Evolutionary conservation across 2,113 vertebrate genomes (phyloP).

Genomic region (Uria aalge): DNA sequence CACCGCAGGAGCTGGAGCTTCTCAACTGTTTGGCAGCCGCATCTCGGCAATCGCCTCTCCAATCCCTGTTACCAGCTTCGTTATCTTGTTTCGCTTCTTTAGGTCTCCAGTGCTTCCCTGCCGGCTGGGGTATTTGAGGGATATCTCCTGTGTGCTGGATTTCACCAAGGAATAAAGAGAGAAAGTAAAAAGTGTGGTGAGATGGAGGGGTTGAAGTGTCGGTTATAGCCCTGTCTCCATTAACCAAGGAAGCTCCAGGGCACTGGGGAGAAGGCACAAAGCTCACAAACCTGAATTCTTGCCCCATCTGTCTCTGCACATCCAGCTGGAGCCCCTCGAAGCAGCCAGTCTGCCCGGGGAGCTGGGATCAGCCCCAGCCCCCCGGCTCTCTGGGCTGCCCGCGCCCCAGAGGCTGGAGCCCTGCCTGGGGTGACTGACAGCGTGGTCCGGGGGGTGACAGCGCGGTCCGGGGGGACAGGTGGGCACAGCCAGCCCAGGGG

Average conservation of each 20-base stretch:
- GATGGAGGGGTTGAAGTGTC: background rate
- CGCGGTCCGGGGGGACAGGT: background rate
- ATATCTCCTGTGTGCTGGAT: background rate
- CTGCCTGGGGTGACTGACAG: background rate
- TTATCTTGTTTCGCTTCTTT: background rate
- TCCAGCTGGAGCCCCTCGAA: background rate
- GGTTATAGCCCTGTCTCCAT: background rate
- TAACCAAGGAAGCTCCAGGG: background rate
- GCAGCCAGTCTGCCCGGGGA: background rate
- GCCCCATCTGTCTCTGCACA: background rate
- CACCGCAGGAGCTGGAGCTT: background rate
- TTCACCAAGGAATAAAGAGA: background rate
- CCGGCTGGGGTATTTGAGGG: background rate
- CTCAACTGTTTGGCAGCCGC: background rate
- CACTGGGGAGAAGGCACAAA: background rate
- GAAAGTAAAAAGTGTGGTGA: background rate
- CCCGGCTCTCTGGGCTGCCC: background rate
- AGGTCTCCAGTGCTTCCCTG: background rate
- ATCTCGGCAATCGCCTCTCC: background rate
- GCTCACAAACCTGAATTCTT: background rate
- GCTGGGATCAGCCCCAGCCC: background rate
- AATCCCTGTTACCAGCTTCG: background rate
- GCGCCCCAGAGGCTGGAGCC: background rate
- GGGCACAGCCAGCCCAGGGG: fast-evolving
- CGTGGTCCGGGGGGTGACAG: fast-evolving